Percentiles rank a stretch among this genome's conserved stretches.
Conservation (phyloP, 2,113 vertebrate genomes). For the Vulpes ferrilata region DNA sequence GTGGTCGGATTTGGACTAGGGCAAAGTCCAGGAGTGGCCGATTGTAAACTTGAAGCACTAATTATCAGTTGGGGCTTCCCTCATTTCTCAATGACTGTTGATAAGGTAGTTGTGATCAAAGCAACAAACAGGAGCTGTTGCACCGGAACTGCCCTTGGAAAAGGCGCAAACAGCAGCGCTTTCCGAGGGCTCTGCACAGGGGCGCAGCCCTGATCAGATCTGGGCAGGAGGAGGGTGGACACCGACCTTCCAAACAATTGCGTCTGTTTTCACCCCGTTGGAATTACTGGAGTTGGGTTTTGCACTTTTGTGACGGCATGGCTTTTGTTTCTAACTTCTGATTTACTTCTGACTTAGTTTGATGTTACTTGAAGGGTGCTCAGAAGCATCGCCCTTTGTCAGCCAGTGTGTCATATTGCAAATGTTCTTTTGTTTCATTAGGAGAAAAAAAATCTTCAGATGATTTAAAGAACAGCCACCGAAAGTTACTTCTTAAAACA, state of each 20-base stretch:
- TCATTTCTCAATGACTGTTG: background rate
- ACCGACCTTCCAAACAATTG: background rate
- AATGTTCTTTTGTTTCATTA: background rate
- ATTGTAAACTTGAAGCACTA: background rate
- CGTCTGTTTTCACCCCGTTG: constrained; percentile 1
- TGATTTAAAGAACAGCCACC: constrained; percentile 21
- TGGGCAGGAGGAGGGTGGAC: background rate
- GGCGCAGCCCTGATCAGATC: background rate
- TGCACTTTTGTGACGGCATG: background rate
- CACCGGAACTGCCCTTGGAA: background rate
- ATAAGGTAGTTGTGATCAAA: constrained; percentile 6
- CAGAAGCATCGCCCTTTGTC: background rate
- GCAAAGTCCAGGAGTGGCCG: constrained; percentile 62
- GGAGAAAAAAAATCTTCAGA: constrained; percentile 39
- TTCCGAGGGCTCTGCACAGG: background rate
- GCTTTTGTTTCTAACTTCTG: constrained; percentile 29
- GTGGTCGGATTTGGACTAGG: constrained; percentile 36
- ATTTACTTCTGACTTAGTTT: constrained; percentile 47
- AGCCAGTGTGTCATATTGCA: background rate
- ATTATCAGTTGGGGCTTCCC: background rate
- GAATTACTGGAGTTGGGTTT: background rate
- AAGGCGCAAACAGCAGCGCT: background rate
- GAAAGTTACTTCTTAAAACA: constrained; percentile 15
- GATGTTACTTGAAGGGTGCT: constrained; percentile 14
- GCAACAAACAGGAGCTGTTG: background rate